Evolutionary conservation across 1,140 invertebrate species (phyloP), one percentile per base, ranked within the genome.

Genomic region (Neocloeon triangulifer): DNA sequence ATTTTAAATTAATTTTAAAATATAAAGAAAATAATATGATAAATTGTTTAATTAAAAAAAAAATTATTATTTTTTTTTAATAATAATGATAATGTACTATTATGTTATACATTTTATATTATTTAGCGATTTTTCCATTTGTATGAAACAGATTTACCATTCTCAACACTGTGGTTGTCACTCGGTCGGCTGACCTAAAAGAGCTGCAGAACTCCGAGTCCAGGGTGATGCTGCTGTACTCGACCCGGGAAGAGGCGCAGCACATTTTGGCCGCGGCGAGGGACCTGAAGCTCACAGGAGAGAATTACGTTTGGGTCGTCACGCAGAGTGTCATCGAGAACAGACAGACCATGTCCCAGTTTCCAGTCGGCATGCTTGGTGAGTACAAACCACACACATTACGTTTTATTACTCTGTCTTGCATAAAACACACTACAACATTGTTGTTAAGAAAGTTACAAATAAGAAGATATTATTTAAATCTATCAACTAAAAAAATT

Each of bases 261-360:
- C 65, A 69, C 34, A 92, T 97, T 18, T 56, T 96, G 25, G 64
- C 64, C 2, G 69, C 66, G 9, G 86, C 86, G 2, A 61, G 65
- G 34, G 69, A 81, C 40, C 62, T 84, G 38, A 79, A 84, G 39
- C 69, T 94, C 26, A 91, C 85, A 1, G 84, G 82, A 2, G 78
- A 86, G 48, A 88, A 91, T 49, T 94, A 91, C 50, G 82, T 94
- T 5, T 95, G 89, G 89, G 81, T 96, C 28, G 82, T 89, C 0
- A 89, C 84, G n/a, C 82, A 92, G 51, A 84, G 80, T 43, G 84
- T 89, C 25, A 80, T 94, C 22, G 82, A 67, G 46, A 74, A 73
- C 43, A 46, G 28, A 27, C 64, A 74, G 41, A 70, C 73, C n/a
- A 67, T 74, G 1, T 63, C 68, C 37, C 71, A 81, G 42, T 92